These are phyloP conservation scores for Neolamprologus toae DNA, from an alignment of 2,113 vertebrate species.

Conservation along the genomic window DNA sequence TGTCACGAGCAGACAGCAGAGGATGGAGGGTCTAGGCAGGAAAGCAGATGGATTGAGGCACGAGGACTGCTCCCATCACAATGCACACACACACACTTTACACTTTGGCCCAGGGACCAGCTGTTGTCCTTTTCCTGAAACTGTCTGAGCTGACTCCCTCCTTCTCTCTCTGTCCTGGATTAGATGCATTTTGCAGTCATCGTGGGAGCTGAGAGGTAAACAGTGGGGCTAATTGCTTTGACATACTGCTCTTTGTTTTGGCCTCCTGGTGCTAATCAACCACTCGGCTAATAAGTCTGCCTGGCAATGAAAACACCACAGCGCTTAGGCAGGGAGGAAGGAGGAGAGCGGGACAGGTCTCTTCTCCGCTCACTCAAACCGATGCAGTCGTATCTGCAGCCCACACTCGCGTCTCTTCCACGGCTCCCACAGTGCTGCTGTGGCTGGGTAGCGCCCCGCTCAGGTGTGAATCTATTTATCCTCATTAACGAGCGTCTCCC, in stretches of 20 bases:
- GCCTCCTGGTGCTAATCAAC: slow-evolving; percentile 69
- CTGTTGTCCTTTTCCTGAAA: slow-evolving; percentile 47
- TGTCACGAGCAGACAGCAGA: slow-evolving; percentile 49
- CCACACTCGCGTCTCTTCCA: neutral
- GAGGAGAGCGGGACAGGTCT: neutral
- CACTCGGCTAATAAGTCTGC: slow-evolving; percentile 56
- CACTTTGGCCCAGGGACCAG: slow-evolving; percentile 40
- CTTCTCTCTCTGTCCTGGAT: slow-evolving; percentile 15
- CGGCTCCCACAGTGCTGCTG: slow-evolving; percentile 43
- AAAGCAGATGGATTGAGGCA: slow-evolving; percentile 56
- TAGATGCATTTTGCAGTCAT: slow-evolving; percentile 49
- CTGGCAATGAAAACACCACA: slow-evolving; percentile 27
- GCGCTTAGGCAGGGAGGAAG: slow-evolving; percentile 12
- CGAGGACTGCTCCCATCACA: slow-evolving; percentile 7
- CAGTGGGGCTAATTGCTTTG: slow-evolving; percentile 73
- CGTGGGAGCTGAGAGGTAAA: slow-evolving; percentile 67
- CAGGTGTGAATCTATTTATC: slow-evolving; percentile 98
- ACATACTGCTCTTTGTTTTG: slow-evolving; percentile 72
- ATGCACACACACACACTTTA: neutral
- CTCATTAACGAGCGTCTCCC: slow-evolving; percentile 91
- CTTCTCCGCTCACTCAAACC: neutral
- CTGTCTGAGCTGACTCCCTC: slow-evolving; percentile 10
- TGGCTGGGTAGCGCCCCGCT: slow-evolving; percentile 74
- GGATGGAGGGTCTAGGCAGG: slow-evolving; percentile 28
- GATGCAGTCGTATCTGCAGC: neutral